Evolutionary conservation across 2,113 vertebrate genomes (phyloP).

Genomic region (Perca schrenkii): DNA sequence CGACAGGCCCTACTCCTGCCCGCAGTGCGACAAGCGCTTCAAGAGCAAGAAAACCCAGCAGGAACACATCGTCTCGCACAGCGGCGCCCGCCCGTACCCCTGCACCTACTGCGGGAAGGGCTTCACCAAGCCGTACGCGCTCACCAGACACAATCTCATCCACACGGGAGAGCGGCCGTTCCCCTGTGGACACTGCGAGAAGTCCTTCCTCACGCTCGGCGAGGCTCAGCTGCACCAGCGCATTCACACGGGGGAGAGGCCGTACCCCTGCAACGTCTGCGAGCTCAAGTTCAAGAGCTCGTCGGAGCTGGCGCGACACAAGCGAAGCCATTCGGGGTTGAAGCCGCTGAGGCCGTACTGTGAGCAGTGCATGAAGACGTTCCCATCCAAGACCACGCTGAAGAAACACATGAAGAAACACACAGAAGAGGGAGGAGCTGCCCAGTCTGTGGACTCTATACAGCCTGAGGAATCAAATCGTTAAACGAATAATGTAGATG

Average conservation of each 20-base stretch:
- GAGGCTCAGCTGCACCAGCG: slow-evolving; percentile 81
- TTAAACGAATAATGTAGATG: not conserved
- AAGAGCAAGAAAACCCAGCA: slow-evolving; percentile 79
- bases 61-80: slow-evolving; percentile 78
- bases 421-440: not conserved
- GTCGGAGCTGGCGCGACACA: slow-evolving; percentile 81
- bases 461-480: not conserved
- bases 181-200: slow-evolving; percentile 79
- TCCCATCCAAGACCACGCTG: slow-evolving; percentile 71
- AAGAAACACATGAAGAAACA: slow-evolving; percentile 75
- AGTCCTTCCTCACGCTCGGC: slow-evolving; percentile 78
- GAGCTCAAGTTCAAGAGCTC: slow-evolving; percentile 81
- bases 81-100: slow-evolving; percentile 75
- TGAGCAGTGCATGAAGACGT: slow-evolving; percentile 66
- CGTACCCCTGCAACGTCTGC: slow-evolving; percentile 76
- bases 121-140: slow-evolving; percentile 81
- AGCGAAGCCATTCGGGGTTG: slow-evolving; percentile 65
- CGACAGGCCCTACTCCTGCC: slow-evolving; percentile 81
- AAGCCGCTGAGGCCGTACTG: slow-evolving; percentile 57
- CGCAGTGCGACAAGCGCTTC: slow-evolving; percentile 79
- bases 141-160: slow-evolving; percentile 80
- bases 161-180: slow-evolving; percentile 86
- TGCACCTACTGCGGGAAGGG: slow-evolving; percentile 81
- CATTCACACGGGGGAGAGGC: slow-evolving; percentile 82
- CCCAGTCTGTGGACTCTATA: slow-evolving; percentile 15